Evolutionary conservation across 2,113 vertebrate species (phyloP), one percentile per base, ranked within the genome.

Genomic region (Scartelaos histophorus): DNA sequence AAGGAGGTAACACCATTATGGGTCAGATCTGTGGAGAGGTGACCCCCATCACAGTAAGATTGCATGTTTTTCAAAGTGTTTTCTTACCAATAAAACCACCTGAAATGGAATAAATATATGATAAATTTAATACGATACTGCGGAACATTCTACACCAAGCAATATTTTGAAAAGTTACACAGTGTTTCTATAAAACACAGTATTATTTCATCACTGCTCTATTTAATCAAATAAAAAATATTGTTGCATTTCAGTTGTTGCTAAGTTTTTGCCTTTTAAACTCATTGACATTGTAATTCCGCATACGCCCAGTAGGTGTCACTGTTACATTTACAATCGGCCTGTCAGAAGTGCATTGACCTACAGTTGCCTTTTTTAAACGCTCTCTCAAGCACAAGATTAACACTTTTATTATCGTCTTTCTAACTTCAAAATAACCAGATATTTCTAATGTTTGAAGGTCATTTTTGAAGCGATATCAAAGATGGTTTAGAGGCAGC

Each of bases 241-340:
- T 53, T 7, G 9, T 53, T 17, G 10, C 51, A 9, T 56, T 56
- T 22, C 3, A 13, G 21, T 56, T 56, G 21, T 21, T 22, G 22
- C 13, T 58, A 1, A 0, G n/a, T 62, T 34, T 19, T 62, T 35
- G 15, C 12, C 25, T 35, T 11, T 29, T 62, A 35, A 13, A 43
- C 29, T 57, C 62, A 21, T 25, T 7, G 12, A 22, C 25, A 16
- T 7, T 71, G 73, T 10, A 46, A 43, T 19, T 71, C 62, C 24
- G 4, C 2, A 1, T 0, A 64, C 19, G 54, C 67, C 91, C 92
- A 90, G 82, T 73, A 93, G 92, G 79, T 91, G 93, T 88, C 93
- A 81, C 78, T 87, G 73, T 82, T 87, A 71, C 78, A 88, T 76
- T 90, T 89, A 54, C 24, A 7, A 65, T 84, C 13, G 17, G 6